Evolutionary conservation across 2,113 vertebrate species (phyloP).

Genomic region (Cranoglanis bouderius): DNA sequence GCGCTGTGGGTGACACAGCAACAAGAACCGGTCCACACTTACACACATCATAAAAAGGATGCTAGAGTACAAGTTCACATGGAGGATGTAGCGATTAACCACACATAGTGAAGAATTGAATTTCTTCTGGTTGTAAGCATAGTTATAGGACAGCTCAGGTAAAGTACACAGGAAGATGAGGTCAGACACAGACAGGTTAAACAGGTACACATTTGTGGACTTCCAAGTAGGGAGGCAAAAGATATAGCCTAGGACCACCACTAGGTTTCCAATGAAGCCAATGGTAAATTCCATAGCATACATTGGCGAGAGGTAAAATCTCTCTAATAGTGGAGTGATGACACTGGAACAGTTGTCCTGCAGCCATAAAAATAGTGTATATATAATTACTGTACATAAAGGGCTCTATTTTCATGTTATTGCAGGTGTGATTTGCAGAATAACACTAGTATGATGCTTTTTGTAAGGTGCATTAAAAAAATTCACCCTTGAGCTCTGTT

Average conservation of each 20-base stretch:
- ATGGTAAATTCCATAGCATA: conserved; percentile 31
- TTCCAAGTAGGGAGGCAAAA: conserved; percentile 24
- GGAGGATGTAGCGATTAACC: conserved; percentile 28
- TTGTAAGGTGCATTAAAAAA: not conserved
- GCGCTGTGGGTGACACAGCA: conserved; percentile 48
- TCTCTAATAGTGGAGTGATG: not conserved
- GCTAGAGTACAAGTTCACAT: conserved; percentile 36
- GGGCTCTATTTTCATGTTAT: not conserved
- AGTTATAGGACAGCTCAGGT: conserved; percentile 36
- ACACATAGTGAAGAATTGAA: not conserved
- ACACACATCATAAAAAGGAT: conserved; percentile 43
- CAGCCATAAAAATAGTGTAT: not conserved
- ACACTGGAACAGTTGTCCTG: conserved; percentile 15
- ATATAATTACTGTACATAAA: not conserved
- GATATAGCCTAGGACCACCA: conserved; percentile 46
- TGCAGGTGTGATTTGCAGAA: too few species aligned
- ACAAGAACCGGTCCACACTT: conserved; percentile 30
- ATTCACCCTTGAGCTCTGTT: not conserved
- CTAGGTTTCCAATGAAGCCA: conserved; percentile 33
- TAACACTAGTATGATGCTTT: too few species aligned
- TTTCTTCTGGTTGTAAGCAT: not conserved
- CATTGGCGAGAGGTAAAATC: conserved; percentile 32
- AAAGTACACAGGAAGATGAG: conserved; percentile 35
- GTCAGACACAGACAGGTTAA: conserved; percentile 29
- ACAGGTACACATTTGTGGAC: conserved; percentile 40